Percentiles rank a stretch among this genome's conserved stretches.
These are phyloP conservation scores for Hoplostethus mediterraneus DNA, from an alignment of 2,797 vertebrate genomes.

Conservation along the genomic window DNA sequence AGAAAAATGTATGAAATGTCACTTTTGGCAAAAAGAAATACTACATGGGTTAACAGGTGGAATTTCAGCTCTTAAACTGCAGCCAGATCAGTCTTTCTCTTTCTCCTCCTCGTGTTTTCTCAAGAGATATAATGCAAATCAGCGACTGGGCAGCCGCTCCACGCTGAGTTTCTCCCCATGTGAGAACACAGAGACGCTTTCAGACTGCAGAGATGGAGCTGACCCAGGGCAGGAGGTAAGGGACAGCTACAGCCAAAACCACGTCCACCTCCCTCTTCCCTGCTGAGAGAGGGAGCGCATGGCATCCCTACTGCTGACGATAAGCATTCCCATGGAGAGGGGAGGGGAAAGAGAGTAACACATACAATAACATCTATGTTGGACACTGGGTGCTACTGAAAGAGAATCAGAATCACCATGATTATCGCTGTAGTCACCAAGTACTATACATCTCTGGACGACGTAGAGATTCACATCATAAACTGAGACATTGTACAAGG, in stretches of 20 bases:
- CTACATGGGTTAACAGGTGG: neutral
- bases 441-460: too few species aligned
- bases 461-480: too few species aligned
- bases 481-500: too few species aligned
- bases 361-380: neutral
- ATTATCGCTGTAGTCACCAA: too few species aligned
- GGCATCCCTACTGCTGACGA: conserved; percentile 2
- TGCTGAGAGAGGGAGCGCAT: conserved; percentile 11
- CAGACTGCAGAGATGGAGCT: neutral
- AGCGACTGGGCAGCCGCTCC: conserved; percentile 1
- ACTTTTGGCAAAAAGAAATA: conserved; percentile 4
- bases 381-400: neutral
- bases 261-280: neutral
- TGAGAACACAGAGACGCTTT: conserved; percentile 9
- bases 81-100: neutral
- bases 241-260: conserved; percentile 19
- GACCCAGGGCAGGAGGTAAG: conserved; percentile 7
- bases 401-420: too few species aligned
- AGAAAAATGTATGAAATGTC: conserved; percentile 9
- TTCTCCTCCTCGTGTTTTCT: neutral
- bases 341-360: neutral
- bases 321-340: conserved; percentile 9
- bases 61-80: conserved; percentile 19
- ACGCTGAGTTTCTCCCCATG: neutral
- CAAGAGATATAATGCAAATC: conserved; percentile 22